Evolutionary conservation across 2,888 invertebrate species (phyloP), one percentile per base, ranked within the genome.

Genomic region (Macrosiphum euphorbiae): DNA sequence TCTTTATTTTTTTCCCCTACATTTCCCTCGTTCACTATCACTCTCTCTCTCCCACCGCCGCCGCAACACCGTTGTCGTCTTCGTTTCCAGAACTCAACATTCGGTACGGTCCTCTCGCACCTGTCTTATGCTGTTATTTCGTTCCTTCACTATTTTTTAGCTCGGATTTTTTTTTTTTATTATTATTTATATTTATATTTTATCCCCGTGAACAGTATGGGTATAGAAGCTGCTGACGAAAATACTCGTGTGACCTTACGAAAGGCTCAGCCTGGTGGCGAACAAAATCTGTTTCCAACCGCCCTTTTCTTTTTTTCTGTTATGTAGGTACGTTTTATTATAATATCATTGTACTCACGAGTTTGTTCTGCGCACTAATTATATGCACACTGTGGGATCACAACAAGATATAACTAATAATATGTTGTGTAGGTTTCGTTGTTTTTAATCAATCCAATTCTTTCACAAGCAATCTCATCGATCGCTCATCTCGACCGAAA

Each of bases 41-140:
- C 52, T n/a, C 55, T 50, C 24, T 87, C 52, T 55, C n/a, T 47
- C 20, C 41, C 58, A 3, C 89, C 85, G 2, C 26, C 50, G 16
- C 44, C 67, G 35, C 88, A 20, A 20, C 50, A 4, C n/a, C 47
- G 20, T 52, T 58, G n/a, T n/a, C n/a, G n/a, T 89, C 89, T 58
- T 47, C 67, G 86, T 90, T 52, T 90, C 61, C 86, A 90, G 85
- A 85, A 61, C 90, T 86, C 93, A 94, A 84, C 93, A 86, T 90
- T 94, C 94, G 94, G 94, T 94, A 94, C 90, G 90, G 90, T 94
- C 44, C 86, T 94, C 86, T 90, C 67, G 67, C 94, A 94, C 94
- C 94, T 94, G 94, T 94, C 90, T 90, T 88, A 28, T 41, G 26
- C 61, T 41, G 16, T 61, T 90, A 41, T 90, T 94, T 90, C 61